Percentiles rank a stretch among this genome's conserved stretches.
Evolutionary conservation across 64 coral and sea anemone species (phyloP).

Genomic region (Actinia equina): DNA sequence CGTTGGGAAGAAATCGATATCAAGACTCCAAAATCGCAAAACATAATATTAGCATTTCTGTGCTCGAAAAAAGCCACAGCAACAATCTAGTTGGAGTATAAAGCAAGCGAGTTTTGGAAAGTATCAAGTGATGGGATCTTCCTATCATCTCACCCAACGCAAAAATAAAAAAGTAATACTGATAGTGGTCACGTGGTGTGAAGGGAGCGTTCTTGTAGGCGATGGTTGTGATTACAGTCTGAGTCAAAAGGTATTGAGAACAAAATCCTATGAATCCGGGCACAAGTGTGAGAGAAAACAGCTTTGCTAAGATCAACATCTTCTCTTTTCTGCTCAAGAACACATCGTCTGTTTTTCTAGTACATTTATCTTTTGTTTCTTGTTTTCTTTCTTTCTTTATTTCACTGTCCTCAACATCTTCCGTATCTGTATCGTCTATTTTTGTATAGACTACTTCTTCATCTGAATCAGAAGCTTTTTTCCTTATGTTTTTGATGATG

Average conservation of each 20-base stretch:
- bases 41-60: slow-evolving; percentile 31
- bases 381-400: not conserved
- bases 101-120: too few relatives aligned
- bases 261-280: not conserved
- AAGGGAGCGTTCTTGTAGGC: slow-evolving; percentile 56
- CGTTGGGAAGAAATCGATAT: slow-evolving; percentile 62
- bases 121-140: slow-evolving; percentile 29
- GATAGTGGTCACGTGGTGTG: slow-evolving; percentile 75
- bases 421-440: slow-evolving; percentile 21
- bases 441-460: not conserved
- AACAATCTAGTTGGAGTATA: too few relatives aligned
- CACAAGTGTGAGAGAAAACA: not conserved
- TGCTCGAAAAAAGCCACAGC: slow-evolving; percentile 35
- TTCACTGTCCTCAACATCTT: too few relatives aligned
- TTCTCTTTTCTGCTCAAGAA: too few relatives aligned
- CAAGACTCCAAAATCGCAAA: slow-evolving; percentile 61
- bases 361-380: not conserved
- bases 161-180: slow-evolving; percentile 70
- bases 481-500: too few relatives aligned
- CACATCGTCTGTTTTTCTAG: not conserved
- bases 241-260: slow-evolving; percentile 53
- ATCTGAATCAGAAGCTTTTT: too few relatives aligned
- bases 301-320: too few relatives aligned
- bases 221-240: slow-evolving; percentile 53
- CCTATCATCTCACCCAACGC: slow-evolving; percentile 41